These are phyloP conservation scores for Crocidura indochinensis DNA, from an alignment of 2,797 vertebrate species.

Conservation along the genomic window DNA sequence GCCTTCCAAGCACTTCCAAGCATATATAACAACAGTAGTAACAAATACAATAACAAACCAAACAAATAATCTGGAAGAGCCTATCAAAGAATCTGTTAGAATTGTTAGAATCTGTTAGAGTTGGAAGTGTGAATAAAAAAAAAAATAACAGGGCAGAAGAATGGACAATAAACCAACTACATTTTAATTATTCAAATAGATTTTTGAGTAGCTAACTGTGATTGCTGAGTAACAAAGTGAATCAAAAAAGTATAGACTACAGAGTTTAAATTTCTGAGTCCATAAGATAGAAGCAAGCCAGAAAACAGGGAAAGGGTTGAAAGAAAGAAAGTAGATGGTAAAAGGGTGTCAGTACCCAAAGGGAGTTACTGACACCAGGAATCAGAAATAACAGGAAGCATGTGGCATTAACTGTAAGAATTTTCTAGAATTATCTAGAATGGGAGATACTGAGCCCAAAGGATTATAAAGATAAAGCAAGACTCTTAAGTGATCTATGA, in stretches of 20 bases:
- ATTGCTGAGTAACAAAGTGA: background rate
- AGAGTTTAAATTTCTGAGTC: constrained; percentile 22
- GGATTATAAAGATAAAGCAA: constrained; percentile 33
- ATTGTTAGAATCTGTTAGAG: background rate
- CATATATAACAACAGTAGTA: no score
- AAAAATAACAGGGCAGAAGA: background rate
- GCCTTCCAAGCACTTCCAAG: no score
- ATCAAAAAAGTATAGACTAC: background rate
- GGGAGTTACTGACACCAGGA: constrained; percentile 5
- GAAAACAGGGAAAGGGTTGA: background rate
- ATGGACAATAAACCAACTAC: background rate
- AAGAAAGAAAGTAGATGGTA: background rate
- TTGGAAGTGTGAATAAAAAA: background rate
- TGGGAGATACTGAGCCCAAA: constrained; percentile 4
- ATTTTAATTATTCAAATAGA: background rate
- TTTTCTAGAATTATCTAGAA: constrained; percentile 50
- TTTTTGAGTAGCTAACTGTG: background rate
- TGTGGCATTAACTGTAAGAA: background rate
- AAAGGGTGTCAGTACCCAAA: background rate
- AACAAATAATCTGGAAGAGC: constrained; percentile 15
- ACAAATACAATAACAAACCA: background rate
- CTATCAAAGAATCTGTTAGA: background rate
- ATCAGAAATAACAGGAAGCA: background rate
- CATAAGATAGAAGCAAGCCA: background rate
- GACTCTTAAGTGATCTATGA: background rate